Conservation (phyloP, 2,113 vertebrate species). For the Anhinga rufa region DNA sequence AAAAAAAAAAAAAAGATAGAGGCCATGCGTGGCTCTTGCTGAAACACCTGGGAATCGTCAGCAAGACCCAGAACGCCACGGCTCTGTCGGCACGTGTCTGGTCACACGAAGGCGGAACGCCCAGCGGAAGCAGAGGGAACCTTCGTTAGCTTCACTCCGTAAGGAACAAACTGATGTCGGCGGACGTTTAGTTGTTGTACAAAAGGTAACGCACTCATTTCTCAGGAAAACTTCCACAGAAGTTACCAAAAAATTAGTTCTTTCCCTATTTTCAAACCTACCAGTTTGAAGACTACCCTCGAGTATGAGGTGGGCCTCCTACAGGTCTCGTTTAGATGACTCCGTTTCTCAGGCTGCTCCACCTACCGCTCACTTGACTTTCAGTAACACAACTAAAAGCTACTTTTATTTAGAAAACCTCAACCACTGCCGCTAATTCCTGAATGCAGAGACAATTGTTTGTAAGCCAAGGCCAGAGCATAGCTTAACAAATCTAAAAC, state of each 20-base stretch:
- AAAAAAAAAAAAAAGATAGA: neutral
- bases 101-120: too few relatives aligned
- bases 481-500: neutral
- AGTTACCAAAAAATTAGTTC: neutral
- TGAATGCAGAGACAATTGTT: neutral
- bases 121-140: neutral
- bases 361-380: neutral
- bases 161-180: neutral
- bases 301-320: neutral
- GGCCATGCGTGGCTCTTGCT: neutral
- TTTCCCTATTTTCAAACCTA: neutral
- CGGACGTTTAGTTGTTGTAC: fast-evolving
- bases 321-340: fast-evolving
- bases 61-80: neutral
- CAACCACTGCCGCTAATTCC: neutral
- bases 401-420: neutral
- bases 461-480: neutral
- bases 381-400: neutral
- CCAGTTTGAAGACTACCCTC: neutral
- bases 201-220: neutral
- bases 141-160: neutral
- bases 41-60: fast-evolving
- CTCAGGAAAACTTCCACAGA: neutral
- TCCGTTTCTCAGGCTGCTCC: neutral
- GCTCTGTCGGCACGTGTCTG: neutral